Evolutionary conservation across 2,888 invertebrate species (phyloP), one percentile per base, ranked within the genome.

Genomic region (Drosophila mercatorum): DNA sequence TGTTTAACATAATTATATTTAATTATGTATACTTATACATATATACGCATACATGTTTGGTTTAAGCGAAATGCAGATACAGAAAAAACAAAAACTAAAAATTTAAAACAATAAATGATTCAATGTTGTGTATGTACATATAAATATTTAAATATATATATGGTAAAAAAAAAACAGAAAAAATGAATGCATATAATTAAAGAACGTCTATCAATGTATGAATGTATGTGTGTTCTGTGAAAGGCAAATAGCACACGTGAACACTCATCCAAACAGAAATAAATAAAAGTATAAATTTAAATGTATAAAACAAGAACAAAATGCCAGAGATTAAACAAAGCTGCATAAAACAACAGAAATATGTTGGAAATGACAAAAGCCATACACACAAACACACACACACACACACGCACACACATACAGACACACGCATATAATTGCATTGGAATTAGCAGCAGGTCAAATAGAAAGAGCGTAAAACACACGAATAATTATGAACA

Each of bases 41-140:
- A 40, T 83, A 80, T 81, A 86, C 79, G 78, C 26, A 55, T 40
- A 17, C 78, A 77, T 64, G 69, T 51, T 78, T 75, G 69, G 53
- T 78, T 75, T 83, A 90, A 83, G 86, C 83, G 67, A 76, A 78
- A 73, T 71, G 62, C 82, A 71, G 69, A 77, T 68, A 76, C 68
- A 79, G 73, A 74, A 72, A 83, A 64, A 75, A 61, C 11, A 17
- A 14, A 46, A 51, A 51, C 10, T 22, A 34, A 51, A 49, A 49
- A 31, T 31, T 59, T 22, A 65, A 68, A 71, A 57, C 75, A 83
- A 83, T 88, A 89, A 86, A 80, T 78, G 83, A 88, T 88, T 86
- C 72, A 88, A 85, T 86, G 86, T 86, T 89, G 89, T 86, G 88
- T 82, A 89, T 89, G 88, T 86, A 89, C 68, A 89, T 88, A 89